phyloP scores from a whole-genome alignment of 2,797 vertebrate species.

The Neosilurus mollespiculum region DNA sequence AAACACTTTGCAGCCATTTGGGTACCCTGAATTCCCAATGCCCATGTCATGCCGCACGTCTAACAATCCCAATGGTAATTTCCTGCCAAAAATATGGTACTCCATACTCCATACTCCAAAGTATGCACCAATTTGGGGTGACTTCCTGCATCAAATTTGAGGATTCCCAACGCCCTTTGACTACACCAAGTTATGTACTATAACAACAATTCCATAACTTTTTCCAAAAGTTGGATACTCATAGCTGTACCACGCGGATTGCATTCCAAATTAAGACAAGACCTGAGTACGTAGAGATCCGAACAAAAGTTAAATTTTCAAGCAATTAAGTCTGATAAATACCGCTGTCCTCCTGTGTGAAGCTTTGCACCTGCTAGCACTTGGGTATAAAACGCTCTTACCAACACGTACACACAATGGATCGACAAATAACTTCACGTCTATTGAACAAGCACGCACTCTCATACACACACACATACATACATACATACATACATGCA shows the following conservation, averaged over 20 bases:
- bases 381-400: not conserved
- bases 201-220: too few species aligned
- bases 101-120: too few species aligned
- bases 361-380: slow-evolving; percentile 1
- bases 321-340: slow-evolving; percentile 15
- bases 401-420: not conserved
- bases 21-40: not conserved
- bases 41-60: too few species aligned
- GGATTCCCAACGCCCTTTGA: too few species aligned
- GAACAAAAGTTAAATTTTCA: not conserved
- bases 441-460: not conserved
- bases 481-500: not conserved
- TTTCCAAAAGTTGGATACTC: too few species aligned
- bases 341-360: not conserved
- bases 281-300: not conserved
- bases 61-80: too few species aligned
- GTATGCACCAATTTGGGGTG: too few species aligned
- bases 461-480: not conserved
- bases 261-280: slow-evolving; percentile 8
- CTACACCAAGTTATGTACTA: too few species aligned
- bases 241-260: not conserved
- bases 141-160: too few species aligned
- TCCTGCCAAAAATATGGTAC: too few species aligned
- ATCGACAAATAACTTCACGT: not conserved
- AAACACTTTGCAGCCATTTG: not conserved